Percentiles rank a stretch among this genome's conserved stretches.
Conservation (phyloP, 2,113 vertebrate species). For the Bungarus multicinctus region DNA sequence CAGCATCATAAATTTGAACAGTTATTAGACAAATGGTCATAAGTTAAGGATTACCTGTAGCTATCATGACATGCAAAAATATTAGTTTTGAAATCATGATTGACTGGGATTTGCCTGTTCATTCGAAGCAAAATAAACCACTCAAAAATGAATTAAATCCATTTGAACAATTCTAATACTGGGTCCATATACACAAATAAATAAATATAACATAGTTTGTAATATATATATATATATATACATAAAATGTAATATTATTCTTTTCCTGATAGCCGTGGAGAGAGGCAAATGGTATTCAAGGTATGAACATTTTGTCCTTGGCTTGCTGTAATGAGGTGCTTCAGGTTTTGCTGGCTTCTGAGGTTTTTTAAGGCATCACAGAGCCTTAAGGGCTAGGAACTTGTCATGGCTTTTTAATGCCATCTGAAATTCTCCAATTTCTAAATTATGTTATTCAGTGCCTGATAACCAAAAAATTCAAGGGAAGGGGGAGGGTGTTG, state of each 20-base stretch:
- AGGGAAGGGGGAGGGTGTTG: not conserved
- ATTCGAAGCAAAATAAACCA: not conserved
- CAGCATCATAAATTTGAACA: not conserved
- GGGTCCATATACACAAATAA: not conserved
- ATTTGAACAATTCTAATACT: not conserved
- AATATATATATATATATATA: not conserved
- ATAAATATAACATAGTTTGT: not conserved
- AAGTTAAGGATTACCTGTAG: not conserved
- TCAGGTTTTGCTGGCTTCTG: not conserved
- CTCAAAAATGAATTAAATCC: not conserved
- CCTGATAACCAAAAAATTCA: not conserved
- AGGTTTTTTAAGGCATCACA: not conserved
- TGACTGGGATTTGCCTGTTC: not conserved
- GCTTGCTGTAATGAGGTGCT: not conserved
- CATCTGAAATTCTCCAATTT: not conserved
- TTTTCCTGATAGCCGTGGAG: conserved; percentile 24
- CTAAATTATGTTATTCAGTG: not conserved
- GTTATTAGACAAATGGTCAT: not conserved
- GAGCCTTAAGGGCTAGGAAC: not conserved
- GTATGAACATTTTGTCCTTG: conserved; percentile 8
- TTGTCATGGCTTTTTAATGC: not conserved
- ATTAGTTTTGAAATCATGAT: not conserved
- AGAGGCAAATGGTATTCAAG: conserved; percentile 17
- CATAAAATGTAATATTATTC: not conserved
- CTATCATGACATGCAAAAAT: not conserved